Evolutionary conservation across 2,797 vertebrate species (phyloP), one percentile per base, ranked within the genome.

Genomic region (Neosalanx taihuensis): DNA sequence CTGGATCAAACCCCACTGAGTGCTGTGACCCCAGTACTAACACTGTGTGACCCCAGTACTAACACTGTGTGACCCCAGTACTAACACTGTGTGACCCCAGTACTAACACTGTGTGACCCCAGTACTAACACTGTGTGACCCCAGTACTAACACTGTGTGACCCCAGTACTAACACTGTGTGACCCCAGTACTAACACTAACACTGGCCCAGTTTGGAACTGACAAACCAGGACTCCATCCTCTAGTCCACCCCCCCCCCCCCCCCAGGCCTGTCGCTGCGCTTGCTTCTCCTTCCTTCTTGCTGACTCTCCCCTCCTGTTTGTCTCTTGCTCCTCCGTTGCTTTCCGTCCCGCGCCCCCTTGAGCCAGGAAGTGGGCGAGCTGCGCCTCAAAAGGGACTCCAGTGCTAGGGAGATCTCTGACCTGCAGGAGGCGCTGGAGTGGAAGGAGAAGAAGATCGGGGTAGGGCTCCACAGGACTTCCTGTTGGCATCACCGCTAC

Each of bases 371-470:
- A 89, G 94, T 95, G 79, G 92, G 92, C 12, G 93, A 94, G 77
- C 92, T 97, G 69, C 94, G 93, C 17, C 80, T 93, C 87, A 95
- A 94, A 87, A 94, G 94, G 83, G 91, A 88, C 81, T 83, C 77
- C 83, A 93, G 83, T 88, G 79, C 90, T 90, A 94, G 92, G 91
- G 95, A 97, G 85, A 92, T 98, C 49, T 90, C 92, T 76, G 95
- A 97, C 80, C 94, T 99, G 72, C 95, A 97, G 90, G 97, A 98
- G 79, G 95, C 94, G 59, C 90, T 99, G 92, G 95, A 96, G 62
- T 99, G 97, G 96, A 99, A 98, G 89, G 96, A 98, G 90, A 96
- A 94, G 93, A 97, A 95, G 90, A 98, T 98, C 80, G 89, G 87
- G 95, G 96, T 98, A 97, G 33, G 74, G 57, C 53, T 37, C 53